Evolutionary conservation across 2,797 vertebrate genomes (phyloP), one percentile per base, ranked within the genome.

Genomic region (Acridotheres tristis): DNA sequence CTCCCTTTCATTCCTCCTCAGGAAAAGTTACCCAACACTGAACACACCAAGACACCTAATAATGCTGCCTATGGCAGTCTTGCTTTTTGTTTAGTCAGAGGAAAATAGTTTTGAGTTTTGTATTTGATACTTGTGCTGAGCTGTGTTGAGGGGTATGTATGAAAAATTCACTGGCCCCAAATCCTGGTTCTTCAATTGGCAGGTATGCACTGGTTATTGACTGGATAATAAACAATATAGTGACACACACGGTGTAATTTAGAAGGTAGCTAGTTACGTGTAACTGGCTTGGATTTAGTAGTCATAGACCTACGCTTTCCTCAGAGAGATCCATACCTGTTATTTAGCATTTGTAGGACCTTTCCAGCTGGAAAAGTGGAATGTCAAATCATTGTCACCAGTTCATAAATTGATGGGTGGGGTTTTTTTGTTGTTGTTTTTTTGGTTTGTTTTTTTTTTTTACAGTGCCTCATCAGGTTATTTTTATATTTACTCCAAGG

Each of bases 221-320:
- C 42, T 16, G 17, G 34, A 21, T 61, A 25, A 40, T 17, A 45
- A 61, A 19, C 21, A 63, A 5, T n/a, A 38, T 3, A 8, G 21
- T 21, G 45, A 43, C 4, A 2, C 4, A 30, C 4, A 38, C 1
- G 1, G 0, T n/a, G 15, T 8, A 22, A 30, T 40, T 67, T n/a
- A 20, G 54, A 72, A 62, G 10, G 11, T n/a, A 42, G 50, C 22
- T 53, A 15, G 11, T 57, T 18, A 17, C 22, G 5, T 36, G 29
- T 2, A 1, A 15, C 29, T 73, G 29, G 23, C 26, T 61, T 51
- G 16, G 42, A n/a, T 63, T 43, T 50, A 36, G 7, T 20, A 38
- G 13, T 22, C 1, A 0, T 26, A 45, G 29, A 27, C 6, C 10
- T 53, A 4, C 23, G 13, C 9, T 10, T 83, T 67, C 53, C 40